These are phyloP conservation scores for Hesperophylax magnus DNA, from an alignment of 1,140 invertebrate species.

Conservation along the genomic window DNA sequence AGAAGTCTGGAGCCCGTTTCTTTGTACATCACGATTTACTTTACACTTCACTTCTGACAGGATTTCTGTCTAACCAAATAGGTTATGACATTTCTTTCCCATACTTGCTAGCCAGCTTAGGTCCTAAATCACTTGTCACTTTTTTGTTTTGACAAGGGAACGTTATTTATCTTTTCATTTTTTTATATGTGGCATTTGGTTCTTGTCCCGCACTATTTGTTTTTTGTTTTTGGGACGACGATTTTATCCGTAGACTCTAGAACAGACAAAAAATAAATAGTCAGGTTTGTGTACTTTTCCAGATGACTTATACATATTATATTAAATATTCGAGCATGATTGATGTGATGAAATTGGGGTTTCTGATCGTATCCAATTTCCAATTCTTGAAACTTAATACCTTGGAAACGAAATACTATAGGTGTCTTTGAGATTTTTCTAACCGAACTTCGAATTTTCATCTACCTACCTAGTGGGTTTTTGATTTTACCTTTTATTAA, in stretches of 20 bases:
- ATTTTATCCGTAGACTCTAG: neutral
- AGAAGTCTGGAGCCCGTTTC: neutral
- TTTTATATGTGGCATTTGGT: slow-evolving; percentile 26
- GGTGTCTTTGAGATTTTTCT: no score
- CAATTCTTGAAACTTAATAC: neutral
- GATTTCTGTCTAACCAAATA: slow-evolving; percentile 27
- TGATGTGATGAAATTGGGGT: neutral
- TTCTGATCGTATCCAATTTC: neutral
- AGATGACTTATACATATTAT: slow-evolving; percentile 1
- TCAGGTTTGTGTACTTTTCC: neutral
- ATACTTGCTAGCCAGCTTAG: neutral
- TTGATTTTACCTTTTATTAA: no score
- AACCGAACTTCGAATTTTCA: no score
- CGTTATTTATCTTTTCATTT: slow-evolving; percentile 45
- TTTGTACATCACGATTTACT: slow-evolving; percentile 15
- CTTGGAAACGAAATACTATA: neutral
- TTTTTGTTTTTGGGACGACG: slow-evolving; percentile 14
- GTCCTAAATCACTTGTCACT: slow-evolving; percentile 57
- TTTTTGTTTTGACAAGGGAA: slow-evolving; percentile 57
- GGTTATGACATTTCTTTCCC: slow-evolving; percentile 41
- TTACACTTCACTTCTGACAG: slow-evolving; percentile 9
- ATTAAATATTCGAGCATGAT: slow-evolving; percentile 3
- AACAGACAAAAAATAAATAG: neutral
- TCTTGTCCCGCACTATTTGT: slow-evolving; percentile 1
- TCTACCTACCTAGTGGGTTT: no score